Evolutionary conservation across 1,140 invertebrate species (phyloP), one percentile per base, ranked within the genome.

Genomic region (Neodiprion fabricii): DNA sequence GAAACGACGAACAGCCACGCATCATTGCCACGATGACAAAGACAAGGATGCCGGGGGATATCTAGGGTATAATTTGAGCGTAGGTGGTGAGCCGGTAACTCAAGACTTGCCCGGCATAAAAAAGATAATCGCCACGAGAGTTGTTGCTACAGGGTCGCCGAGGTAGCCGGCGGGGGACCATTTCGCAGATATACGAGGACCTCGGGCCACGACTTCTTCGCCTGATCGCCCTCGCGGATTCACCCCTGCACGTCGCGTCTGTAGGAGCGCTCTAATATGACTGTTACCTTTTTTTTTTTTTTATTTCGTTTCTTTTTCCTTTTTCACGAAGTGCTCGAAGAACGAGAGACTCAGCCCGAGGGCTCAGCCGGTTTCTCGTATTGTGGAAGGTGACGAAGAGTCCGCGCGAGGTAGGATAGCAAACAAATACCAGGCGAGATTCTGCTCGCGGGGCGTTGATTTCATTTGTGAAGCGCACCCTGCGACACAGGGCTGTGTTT

Each of bases 131-230:
- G 70, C 70, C 21, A 11, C n/a, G 48, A 71, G 70, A 49, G 70
- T 28, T 71, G 70, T 71, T 71, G 48, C 70, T 71, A 50, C 14
- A 28, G 48, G 70, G 23, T 71, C 70, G 70, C 28, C 4, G 14
- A 40, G 21, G 48, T 48, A 40, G 70, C 70, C 53, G 5, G 28
- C 14, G n/a, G 17, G 70, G 23, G 23, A 71, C 70, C 28, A 71
- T 71, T 71, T 71, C 70, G 70, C 17, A 50, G 70, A 71, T 71
- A 71, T 71, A 71, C 48, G 70, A 61, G 53, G 53, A 61, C 53
- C 53, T 61, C 53, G 9, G 53, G 53, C 53, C n/a, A 12, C n/a
- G 53, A 61, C 53, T 61, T 61, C 53, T 61, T 61, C 53, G 5
- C n/a, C 53, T 9, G 53, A 61, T 61, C 53, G 53, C n/a, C 28